Evolutionary conservation across 2,888 invertebrate species (phyloP), one percentile per base, ranked within the genome.

Genomic region (Deroplatys truncata): DNA sequence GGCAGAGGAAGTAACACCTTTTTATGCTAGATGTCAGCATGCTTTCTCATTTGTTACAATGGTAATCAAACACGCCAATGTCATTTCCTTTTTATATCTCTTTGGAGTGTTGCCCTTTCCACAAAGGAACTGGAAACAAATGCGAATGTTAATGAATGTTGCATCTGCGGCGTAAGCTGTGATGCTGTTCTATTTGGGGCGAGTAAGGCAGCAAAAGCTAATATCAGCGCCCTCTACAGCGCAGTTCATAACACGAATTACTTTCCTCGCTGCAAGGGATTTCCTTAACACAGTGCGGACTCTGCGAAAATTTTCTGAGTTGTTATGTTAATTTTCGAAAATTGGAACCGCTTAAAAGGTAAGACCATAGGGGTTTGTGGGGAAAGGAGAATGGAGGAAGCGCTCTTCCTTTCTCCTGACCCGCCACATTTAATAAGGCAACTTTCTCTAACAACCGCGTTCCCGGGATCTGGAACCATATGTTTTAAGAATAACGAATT

Each of bases 321-420:
- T 31, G 82, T 86, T 86, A 86, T 82, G 86, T 86, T 86, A 86
- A 86, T 86, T 86, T 82, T 86, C 56, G 86, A 86, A 86, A 31
- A 86, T 82, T 82, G 31, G 82, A 82, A 16, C 82, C 86, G 29
- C 82, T 86, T 31, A 82, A 86, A 82, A 86, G 86, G 35, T 31
- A 85, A 35, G 85, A 20, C 20, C 25, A 20, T 20, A 7, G 20
- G 56, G 56, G 56, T 20, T 25, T 72, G 20, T 3, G 20, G 25
- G 56, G 56, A 7, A 20, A 43, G 25, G 20, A 72, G 20, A 20
- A 25, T 72, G 20, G 43, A 72, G 56, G 56, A 56, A 72, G 56
- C 56, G 56, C 56, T 72, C 56, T 72, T 16, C 56, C 56, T 72
- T 72, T 72, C 20, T 72, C 56, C 56, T 20, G 56, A 20, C 20